Percentiles rank a stretch among this genome's conserved stretches.
These are phyloP conservation scores for Lagopus muta DNA, from an alignment of 2,113 vertebrate species.

Conservation along the genomic window DNA sequence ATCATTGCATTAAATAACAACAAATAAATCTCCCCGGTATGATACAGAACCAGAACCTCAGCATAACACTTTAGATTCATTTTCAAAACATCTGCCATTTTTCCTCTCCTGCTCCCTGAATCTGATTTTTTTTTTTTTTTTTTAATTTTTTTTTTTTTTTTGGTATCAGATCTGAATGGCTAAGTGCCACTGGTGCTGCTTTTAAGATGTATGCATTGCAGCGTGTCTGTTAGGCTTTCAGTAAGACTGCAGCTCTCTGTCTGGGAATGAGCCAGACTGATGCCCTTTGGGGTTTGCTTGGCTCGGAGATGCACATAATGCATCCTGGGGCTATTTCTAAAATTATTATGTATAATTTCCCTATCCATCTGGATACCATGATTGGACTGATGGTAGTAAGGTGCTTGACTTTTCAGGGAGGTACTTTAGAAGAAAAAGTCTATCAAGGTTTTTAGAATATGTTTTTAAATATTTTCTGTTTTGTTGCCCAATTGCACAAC, in stretches of 20 bases:
- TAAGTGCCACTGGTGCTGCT: background rate
- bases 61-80: background rate
- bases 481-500: background rate
- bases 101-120: background rate
- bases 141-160: background rate
- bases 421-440: background rate
- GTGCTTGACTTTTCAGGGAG: background rate
- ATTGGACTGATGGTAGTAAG: conserved; percentile 9
- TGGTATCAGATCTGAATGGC: background rate
- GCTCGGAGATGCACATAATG: background rate
- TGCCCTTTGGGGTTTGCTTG: background rate
- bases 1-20: background rate
- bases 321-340: conserved; percentile 9
- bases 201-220: background rate
- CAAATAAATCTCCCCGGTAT: background rate
- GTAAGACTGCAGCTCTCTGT: background rate
- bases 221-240: conserved; percentile 6
- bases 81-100: background rate
- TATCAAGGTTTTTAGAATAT: background rate
- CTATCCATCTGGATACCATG: background rate
- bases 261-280: background rate
- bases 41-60: background rate
- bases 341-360: conserved; percentile 30
- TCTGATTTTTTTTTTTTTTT: background rate
- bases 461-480: background rate